Evolutionary conservation across 2,888 invertebrate species (phyloP), one percentile per base, ranked within the genome.

Genomic region (Xanthorhoe spadicearia): DNA sequence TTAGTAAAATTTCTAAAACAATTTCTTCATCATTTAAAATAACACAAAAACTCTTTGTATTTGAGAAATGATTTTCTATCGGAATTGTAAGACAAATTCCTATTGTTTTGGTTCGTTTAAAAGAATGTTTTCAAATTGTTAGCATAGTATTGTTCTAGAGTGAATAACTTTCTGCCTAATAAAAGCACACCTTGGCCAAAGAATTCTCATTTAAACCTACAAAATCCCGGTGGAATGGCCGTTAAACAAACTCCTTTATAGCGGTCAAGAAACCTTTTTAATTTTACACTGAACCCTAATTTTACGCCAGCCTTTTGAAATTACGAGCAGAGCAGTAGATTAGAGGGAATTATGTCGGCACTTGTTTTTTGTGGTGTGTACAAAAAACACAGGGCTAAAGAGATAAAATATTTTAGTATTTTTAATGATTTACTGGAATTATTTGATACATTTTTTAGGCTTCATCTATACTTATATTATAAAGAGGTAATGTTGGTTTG

Each of bases 151-250:
- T 49, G 23, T 49, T 56, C 43, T n/a, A 8, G 23, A 10, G 17
- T 8, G 32, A 48, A 57, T 58, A 70, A 64, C 61, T 69, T 68
- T 63, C 57, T 17, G 63, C 49, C 58, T 61, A 68, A 65, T 69
- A 52, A 65, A 59, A 32, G 66, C 64, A 56, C 65, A 71, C 61
- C 69, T 65, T 72, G 68, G 57, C 35, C 1, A 77, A 80, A 73
- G 67, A 66, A 80, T 77, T 75, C 71, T 73, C 74, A 78, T 83
- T 82, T 77, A 77, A 82, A 82, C 76, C 73, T 64, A 61, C 68
- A 64, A 74, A 82, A 78, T 76, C 77, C 74, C 67, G 56, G 57
- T 71, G 64, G 58, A 77, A 76, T 64, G 72, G 67, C 71, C 70
- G 74, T 74, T 77, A 77, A 71, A 62, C 43, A 68, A 60, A 53